Base-by-base conservation (phyloP, 1,140 invertebrate genomes). In the Frieseomelitta varia region DNA sequence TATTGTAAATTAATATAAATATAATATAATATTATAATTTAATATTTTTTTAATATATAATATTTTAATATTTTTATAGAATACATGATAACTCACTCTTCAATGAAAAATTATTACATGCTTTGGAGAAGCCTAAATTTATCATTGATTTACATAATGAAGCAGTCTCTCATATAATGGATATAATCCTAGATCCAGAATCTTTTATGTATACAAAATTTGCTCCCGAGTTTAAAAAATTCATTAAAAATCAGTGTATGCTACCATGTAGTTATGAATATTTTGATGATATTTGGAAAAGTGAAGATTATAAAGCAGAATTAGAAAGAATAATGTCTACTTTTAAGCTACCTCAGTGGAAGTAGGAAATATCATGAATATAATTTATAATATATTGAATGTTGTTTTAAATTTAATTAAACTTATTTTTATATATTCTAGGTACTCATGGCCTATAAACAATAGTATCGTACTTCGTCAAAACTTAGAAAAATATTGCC, bases 61-160 rank as follows among this genome's bases (percentile, higher is more conserved):
- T 17, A 34, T 12, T 34, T 77, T 51, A 4, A 51, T 69, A 68
- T 87, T 86, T 69, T 93, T 84, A 39, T 84, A 94, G 94, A 85
- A 94, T 97, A 69, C 30, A 30, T 30, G 30, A 94, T 56, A 95
- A 95, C 81, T 91, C 93, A 21, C 94, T 90, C 86, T 94, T 88
- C 90, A 97, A 95, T 92, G 90, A 81, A 19, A 92, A 91, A 75
- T 94, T 96, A 30, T 88, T 91, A 39, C 85, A 87, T 58, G 93
- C 96, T 56, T 92, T 96, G 47, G 94, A 94, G 47, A 94, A 96
- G 85, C 95, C 96, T 0, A 94, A 96, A 82, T 96, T 95, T 85
- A 94, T 97, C 8, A 95, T 96, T 30, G 91, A 95, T 55, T 92
- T 97, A 56, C 97, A 97, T 85, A 97, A 97, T 90, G 95, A 96